phyloP scores from a whole-genome alignment of 2,888 invertebrate genomes.

The Polietes domitor region DNA sequence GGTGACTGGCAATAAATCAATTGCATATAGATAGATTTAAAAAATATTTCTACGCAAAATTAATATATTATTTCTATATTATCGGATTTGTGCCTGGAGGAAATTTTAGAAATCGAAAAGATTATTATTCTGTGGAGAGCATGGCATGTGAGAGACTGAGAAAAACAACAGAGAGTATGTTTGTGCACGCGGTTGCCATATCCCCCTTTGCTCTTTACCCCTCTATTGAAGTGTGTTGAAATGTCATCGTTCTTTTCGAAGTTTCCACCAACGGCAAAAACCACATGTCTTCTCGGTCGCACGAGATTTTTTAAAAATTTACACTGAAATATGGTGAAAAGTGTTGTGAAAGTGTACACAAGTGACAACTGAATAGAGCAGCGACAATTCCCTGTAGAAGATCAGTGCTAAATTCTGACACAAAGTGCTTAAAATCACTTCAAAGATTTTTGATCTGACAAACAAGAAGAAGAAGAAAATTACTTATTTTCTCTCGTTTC shows the following conservation, averaged over 20 bases:
- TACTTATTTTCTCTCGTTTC: constrained; percentile 53
- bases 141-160: constrained; percentile 10
- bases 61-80: background rate
- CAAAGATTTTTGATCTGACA: constrained; percentile 67
- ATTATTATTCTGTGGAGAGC: background rate
- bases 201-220: constrained; percentile 30
- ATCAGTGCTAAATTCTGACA: constrained; percentile 71
- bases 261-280: constrained; percentile 86
- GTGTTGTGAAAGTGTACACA: constrained; percentile 75
- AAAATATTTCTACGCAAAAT: background rate
- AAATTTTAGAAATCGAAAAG: background rate
- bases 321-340: constrained; percentile 76
- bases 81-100: background rate
- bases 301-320: constrained; percentile 76
- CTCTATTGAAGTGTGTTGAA: constrained; percentile 56
- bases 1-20: background rate
- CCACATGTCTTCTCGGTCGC: constrained; percentile 83
- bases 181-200: constrained; percentile 50
- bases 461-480: constrained; percentile 61
- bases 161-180: background rate
- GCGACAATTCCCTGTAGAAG: constrained; percentile 73
- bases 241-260: constrained; percentile 81
- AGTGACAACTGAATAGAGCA: constrained; percentile 71
- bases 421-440: constrained; percentile 61
- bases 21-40: background rate